A percentile compares a stretch with the other conserved stretches of the same genome.
phyloP scores from a whole-genome alignment of 2,113 vertebrate species.

The Melospiza georgiana region DNA sequence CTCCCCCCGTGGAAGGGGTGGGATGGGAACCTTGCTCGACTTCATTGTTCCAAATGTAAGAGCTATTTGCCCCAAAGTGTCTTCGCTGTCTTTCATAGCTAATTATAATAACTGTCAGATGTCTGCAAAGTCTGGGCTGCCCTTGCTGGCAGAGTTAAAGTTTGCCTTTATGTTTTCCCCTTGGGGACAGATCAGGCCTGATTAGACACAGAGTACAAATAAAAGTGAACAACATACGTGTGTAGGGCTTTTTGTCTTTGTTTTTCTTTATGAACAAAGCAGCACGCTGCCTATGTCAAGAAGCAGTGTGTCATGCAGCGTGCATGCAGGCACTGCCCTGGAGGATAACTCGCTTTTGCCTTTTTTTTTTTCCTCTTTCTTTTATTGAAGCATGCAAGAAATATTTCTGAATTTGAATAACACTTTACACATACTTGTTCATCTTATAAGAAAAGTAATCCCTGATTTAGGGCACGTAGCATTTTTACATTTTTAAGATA shows the following conservation, averaged over 20 bases:
- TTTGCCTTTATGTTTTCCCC: conserved; percentile 79
- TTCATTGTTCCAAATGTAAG: conserved; percentile 76
- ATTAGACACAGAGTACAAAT: conserved; percentile 60
- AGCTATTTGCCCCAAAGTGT: conserved; percentile 78
- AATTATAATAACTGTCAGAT: conserved; percentile 88
- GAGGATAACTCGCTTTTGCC: conserved; percentile 30
- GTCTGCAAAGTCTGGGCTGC: conserved; percentile 75
- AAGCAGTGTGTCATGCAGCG: conserved; percentile 54
- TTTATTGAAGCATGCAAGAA: conserved; percentile 24
- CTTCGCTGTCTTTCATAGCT: conserved; percentile 70
- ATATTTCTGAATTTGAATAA: background rate
- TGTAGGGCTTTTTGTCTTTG: conserved; percentile 62
- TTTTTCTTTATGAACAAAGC: conserved; percentile 79
- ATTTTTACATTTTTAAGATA: conserved; percentile 1
- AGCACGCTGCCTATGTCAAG: conserved; percentile 44
- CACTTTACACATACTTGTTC: background rate
- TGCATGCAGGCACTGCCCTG: conserved; percentile 56
- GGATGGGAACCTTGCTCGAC: conserved; percentile 70
- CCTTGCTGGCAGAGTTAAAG: conserved; percentile 80
- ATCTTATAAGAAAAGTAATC: background rate
- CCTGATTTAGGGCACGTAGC: fast-evolving
- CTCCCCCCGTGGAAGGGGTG: conserved; percentile 57
- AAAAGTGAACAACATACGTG: conserved; percentile 66
- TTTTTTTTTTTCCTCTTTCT: background rate
- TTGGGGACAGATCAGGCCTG: conserved; percentile 70